Evolutionary conservation across 2,888 invertebrate genomes (phyloP), one percentile per base, ranked within the genome.

Genomic region (Odontocolon sp.): DNA sequence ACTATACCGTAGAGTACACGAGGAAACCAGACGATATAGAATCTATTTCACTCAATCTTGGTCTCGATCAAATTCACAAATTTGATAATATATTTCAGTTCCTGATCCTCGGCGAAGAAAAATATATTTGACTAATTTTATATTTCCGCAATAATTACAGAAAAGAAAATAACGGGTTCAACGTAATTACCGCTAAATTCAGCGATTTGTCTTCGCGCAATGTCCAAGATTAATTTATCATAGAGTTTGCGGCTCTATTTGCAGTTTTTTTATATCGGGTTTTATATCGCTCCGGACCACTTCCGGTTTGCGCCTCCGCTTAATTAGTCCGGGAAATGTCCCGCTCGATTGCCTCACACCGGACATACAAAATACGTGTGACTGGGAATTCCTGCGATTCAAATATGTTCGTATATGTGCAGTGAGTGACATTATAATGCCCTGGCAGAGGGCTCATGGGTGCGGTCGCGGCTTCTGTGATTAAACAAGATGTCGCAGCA

Each of bases 241-340:
- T 16, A 0, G 23, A 28, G 26, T 36, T 52, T 5, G 23, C 33
- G 33, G 23, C 21, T 38, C 14, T 23, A 16, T 64, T 26, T 59
- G 31, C 40, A 21, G 14, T 6, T 4, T 40, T 38, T 21, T 14
- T 54, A 5, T 66, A 31, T 31, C 42, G 9, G 16, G 38, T 74
- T 56, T 47, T 47, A 36, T 74, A 69, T 77, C 77, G 52, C 59
- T 50, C 26, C 26, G 56, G 45, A 47, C 57, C 77, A 74, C 74
- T 74, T 77, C 77, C 77, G 63, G 36, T 52, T 69, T n/a, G n/a
- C n/a, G n/a, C n/a, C n/a, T n/a, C n/a, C 45, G 42, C 47, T 61
- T 45, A 71, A 66, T 68, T 67, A 66, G 50, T 23, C 23, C n/a
- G 52, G 26, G 31, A 18, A 66, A 64, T 14, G 14, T 21, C 56